Evolutionary conservation across 2,113 vertebrate genomes (phyloP), one percentile per base, ranked within the genome.

Genomic region (Hucho hucho): DNA sequence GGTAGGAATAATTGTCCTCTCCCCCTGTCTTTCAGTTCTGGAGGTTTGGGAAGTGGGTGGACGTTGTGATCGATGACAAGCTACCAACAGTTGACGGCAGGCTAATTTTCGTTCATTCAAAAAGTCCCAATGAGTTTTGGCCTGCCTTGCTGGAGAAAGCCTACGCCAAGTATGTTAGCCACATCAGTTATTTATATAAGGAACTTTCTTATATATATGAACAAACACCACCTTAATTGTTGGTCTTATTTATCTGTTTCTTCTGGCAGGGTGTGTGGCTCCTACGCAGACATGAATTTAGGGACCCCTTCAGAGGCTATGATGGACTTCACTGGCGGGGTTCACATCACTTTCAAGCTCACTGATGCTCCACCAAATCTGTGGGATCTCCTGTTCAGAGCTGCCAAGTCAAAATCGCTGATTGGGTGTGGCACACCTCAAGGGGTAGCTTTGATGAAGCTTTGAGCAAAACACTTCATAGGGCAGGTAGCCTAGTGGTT

Each of bases 321-420:
- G 75, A 88, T 94, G 87, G 96, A 96, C 85, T 98, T 97, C 84
- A 96, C 95, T 0, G 96, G 95, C 2, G 96, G 95, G 2, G 88
- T 95, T 75, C 94, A 95, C 76, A 83, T 91, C 29, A 90, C 70
- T 3, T 88, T 95, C 61, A 58, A 84, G 2, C 87, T 95, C 72
- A 70, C 81, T 64, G 73, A 92, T 0, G 85, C 92, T 5, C 89
- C 92, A 43, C 13, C 73, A 26, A 59, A 92, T 67, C 74, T 98
- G 7, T 96, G 94, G 94, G 70, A 89, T 2, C 78, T 94, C 16
- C 85, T 98, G 82, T 79, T 69, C 71, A 89, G 89, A 77, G 95
- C 95, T 32, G 88, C 80, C 4, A 80, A 87, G 53, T 87, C 84
- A 74, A 89, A 84, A n/a, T 93, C 94, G 32, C 89, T 97, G 68